Evolutionary conservation across 1,140 invertebrate species (phyloP).

Genomic region (Centruroides vittatus): DNA sequence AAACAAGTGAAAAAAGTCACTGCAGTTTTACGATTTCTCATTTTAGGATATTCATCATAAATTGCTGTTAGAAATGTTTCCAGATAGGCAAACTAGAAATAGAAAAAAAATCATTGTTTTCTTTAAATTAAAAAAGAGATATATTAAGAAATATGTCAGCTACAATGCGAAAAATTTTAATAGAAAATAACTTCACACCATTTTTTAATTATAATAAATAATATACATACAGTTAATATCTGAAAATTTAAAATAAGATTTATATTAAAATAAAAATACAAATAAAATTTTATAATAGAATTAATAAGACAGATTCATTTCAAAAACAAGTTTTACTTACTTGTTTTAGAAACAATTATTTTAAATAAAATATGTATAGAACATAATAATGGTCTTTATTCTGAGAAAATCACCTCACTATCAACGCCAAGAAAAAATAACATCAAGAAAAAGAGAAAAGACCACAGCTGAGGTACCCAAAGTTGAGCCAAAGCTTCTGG

Average conservation of each 20-base stretch:
- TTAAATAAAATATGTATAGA: too few relatives aligned
- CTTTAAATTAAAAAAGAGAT: too few relatives aligned
- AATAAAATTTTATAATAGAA: too few relatives aligned
- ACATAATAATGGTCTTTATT: too few relatives aligned
- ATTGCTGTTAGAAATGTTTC: constrained; percentile 65
- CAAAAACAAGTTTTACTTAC: neutral
- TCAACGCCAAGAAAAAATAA: constrained; percentile 28
- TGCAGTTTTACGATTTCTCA: constrained; percentile 52
- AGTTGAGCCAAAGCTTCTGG: constrained; percentile 29
- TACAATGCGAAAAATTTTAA: too few relatives aligned
- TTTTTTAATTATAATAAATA: too few relatives aligned
- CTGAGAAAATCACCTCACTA: constrained; percentile 17
- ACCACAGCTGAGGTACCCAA: constrained; percentile 28
- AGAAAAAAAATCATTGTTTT: neutral
- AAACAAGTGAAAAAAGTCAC: constrained; percentile 50
- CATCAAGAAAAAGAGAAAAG: constrained; percentile 31
- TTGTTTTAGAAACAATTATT: too few relatives aligned
- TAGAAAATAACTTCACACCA: too few relatives aligned
- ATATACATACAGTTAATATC: too few relatives aligned
- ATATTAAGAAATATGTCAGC: too few relatives aligned
- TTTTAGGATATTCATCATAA: constrained; percentile 52
- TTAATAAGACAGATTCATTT: neutral
- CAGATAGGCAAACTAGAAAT: constrained; percentile 26
- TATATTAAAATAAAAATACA: too few relatives aligned
- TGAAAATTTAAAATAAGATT: too few relatives aligned